Conservation (phyloP, 1,140 invertebrate genomes). For the Chelonus insularis region DNA sequence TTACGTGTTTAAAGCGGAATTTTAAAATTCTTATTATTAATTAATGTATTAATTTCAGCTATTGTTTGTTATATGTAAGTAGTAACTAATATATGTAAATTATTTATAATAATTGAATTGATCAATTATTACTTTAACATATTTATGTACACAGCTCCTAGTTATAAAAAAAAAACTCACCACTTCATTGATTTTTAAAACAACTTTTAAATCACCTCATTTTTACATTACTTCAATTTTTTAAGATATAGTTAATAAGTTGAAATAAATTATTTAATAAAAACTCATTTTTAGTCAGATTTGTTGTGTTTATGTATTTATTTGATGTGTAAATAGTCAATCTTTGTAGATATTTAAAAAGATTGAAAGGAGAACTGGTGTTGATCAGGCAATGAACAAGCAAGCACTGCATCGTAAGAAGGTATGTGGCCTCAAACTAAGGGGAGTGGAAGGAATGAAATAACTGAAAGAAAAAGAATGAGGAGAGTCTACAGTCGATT, state of each 20-base stretch:
- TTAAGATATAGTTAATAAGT: neutral
- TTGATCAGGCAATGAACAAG: slow-evolving; percentile 48
- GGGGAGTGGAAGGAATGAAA: slow-evolving; percentile 48
- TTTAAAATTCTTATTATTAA: slow-evolving; percentile 26
- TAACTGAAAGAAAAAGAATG: slow-evolving; percentile 33
- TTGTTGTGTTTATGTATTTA: neutral
- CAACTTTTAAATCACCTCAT: slow-evolving; percentile 1
- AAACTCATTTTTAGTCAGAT: neutral
- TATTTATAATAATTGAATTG: neutral
- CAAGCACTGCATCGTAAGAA: slow-evolving; percentile 55
- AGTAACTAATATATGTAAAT: neutral
- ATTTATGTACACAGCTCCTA: too few relatives aligned
- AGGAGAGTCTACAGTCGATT: slow-evolving; percentile 40
- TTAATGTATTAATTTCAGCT: neutral
- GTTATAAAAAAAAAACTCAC: slow-evolving; percentile 10
- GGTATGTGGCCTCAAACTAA: slow-evolving; percentile 47
- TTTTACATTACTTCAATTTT: neutral
- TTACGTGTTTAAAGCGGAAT: slow-evolving; percentile 51
- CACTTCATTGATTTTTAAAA: neutral
- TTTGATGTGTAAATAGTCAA: neutral
- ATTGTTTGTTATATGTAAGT: neutral
- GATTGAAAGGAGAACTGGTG: slow-evolving; percentile 42
- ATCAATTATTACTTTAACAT: too few relatives aligned
- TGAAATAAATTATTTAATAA: neutral
- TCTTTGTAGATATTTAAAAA: slow-evolving; percentile 7